These are phyloP conservation scores for Hydrocynus forskahlii DNA, from an alignment of 2,797 vertebrate species.

Conservation along the genomic window DNA sequence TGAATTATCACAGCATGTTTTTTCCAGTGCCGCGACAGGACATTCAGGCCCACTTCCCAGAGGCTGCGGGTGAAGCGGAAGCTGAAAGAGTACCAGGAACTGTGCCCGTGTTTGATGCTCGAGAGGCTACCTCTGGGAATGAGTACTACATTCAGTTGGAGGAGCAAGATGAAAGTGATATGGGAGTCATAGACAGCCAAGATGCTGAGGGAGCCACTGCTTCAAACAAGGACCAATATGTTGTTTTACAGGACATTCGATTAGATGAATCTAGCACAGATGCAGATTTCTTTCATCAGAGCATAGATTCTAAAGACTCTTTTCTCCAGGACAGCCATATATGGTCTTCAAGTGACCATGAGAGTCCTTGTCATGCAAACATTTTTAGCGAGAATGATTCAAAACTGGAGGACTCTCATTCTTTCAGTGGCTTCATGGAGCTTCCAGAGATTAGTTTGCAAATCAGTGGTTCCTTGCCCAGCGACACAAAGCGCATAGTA, in stretches of 20 bases:
- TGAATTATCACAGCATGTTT: conserved; percentile 95
- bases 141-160: conserved; percentile 96
- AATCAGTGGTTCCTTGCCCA: conserved; percentile 53
- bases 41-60: conserved; percentile 86
- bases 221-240: conserved; percentile 74
- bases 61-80: conserved; percentile 71
- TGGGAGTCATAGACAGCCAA: conserved; percentile 75
- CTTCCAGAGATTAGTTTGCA: conserved; percentile 79
- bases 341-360: conserved; percentile 79
- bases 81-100: conserved; percentile 82
- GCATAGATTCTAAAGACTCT: conserved; percentile 85
- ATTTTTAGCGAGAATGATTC: conserved; percentile 82
- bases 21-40: conserved; percentile 89
- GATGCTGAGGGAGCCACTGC: conserved; percentile 65
- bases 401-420: conserved; percentile 77
- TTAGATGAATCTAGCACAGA: conserved; percentile 89
- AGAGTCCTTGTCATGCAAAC: conserved; percentile 85
- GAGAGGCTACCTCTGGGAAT: conserved; percentile 87
- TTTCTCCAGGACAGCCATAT: conserved; percentile 81
- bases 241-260: conserved; percentile 82
- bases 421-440: conserved; percentile 79
- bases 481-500: conserved; percentile 48
- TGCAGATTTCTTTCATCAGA: conserved; percentile 87
- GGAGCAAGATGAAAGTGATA: conserved; percentile 82
- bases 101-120: conserved; percentile 92